Evolutionary conservation across 2,888 invertebrate genomes (phyloP).

Genomic region (Spisula solida): DNA sequence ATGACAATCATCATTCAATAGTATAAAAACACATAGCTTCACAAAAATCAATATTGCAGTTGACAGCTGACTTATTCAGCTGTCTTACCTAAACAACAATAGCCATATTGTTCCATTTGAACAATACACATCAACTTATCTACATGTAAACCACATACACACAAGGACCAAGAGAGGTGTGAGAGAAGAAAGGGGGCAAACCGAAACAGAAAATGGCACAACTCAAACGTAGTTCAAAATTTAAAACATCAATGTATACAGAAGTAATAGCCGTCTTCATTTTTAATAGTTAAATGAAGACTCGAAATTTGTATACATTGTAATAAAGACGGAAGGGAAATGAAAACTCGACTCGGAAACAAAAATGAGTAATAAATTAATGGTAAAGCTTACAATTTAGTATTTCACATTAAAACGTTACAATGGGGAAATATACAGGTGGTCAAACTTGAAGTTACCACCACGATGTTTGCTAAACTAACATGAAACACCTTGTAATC

Average conservation of each 20-base stretch:
- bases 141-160: neutral
- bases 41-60: conserved; percentile 20
- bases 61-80: neutral
- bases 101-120: neutral
- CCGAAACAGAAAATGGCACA: conserved; percentile 3
- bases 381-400: neutral
- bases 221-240: neutral
- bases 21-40: conserved; percentile 13
- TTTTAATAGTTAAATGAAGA: neutral
- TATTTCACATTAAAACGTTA: neutral
- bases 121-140: neutral
- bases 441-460: neutral
- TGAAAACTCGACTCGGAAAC: neutral
- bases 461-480: neutral
- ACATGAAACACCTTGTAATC: neutral
- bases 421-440: neutral
- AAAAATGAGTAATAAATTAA: neutral
- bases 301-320: conserved; percentile 5
- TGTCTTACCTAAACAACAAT: neutral
- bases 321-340: neutral
- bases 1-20: conserved; percentile 4
- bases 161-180: neutral
- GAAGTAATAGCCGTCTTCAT: neutral
- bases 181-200: neutral
- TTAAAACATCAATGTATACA: conserved; percentile 16